Evolutionary conservation across 2,888 invertebrate species (phyloP), one percentile per base, ranked within the genome.

Genomic region (Helicoverpa assulta): DNA sequence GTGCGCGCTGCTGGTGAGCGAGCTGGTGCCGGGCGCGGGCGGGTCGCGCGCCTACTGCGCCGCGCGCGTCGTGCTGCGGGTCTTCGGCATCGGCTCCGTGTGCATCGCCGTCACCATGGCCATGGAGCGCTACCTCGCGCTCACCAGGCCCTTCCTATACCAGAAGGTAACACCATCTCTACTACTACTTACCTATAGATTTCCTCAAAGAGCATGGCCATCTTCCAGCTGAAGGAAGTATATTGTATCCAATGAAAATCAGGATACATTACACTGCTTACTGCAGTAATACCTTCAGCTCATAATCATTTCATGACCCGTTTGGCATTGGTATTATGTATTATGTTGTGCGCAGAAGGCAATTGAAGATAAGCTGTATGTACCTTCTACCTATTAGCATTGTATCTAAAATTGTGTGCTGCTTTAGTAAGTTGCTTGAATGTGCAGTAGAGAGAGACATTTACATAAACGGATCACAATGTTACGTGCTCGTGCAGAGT

Each of bases 71-170:
- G 94, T 98, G 64, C 97, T 98, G 93, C 96, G 98, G 71, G 97
- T 97, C 81, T 98, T 98, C 92, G 98, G 98, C 59, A 96, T 98
- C 70, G 98, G 98, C 86, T 98, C 98, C 81, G 98, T 98, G 54
- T 98, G 98, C 93, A 98, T 98, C 84, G 98, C 98, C 26, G 97
- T 98, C 87, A 97, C 98, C 68, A 98, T 98, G 98, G 98, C 98
- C 14, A 96, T 97, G 47, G 98, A 98, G 92, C 96, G 98, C 80
- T 98, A 98, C 97, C 96, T 98, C 87, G 98, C 98, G 26, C 96
- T 98, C 82, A 98, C 98, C 14, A 96, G 98, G 81, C 98, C 98
- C 51, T 98, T 98, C 92, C 96, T 98, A 84, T 98, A 98, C 91
- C 98, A 98, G 91, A 98, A 98, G 97, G 98, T 98, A 93, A 91